phyloP scores from a whole-genome alignment of 2,113 vertebrate species.

The Alethe diademata region DNA sequence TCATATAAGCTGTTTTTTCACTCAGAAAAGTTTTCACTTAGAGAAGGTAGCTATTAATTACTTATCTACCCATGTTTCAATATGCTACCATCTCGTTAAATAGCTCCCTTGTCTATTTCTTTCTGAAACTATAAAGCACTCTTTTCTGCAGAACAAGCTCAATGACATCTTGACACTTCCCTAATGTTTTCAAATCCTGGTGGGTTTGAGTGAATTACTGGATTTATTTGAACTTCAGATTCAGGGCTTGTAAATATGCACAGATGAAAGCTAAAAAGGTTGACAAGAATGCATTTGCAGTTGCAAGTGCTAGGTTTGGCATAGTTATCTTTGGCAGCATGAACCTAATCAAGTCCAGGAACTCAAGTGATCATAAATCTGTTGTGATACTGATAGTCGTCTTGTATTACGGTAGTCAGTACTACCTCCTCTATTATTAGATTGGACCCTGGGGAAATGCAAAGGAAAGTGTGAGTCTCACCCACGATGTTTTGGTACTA shows the following conservation, averaged over 20 bases:
- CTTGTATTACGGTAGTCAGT: not conserved
- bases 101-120: constrained; percentile 59
- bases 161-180: constrained; percentile 61
- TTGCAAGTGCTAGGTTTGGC: not conserved
- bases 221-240: constrained; percentile 62
- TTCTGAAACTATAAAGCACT: constrained; percentile 50
- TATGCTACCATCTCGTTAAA: constrained; percentile 58
- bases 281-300: constrained; percentile 7
- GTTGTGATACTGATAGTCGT: not conserved
- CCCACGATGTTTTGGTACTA: not conserved
- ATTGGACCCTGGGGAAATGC: constrained; percentile 3
- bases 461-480: not conserved
- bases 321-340: not conserved
- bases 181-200: constrained; percentile 52
- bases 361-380: not conserved
- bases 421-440: not conserved
- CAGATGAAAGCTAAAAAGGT: constrained; percentile 42
- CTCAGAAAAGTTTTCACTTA: constrained; percentile 58
- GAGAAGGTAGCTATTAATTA: constrained; percentile 64
- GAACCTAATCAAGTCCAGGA: not conserved
- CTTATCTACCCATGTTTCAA: constrained; percentile 52
- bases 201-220: constrained; percentile 52
- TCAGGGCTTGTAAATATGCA: constrained; percentile 46
- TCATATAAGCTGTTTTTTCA: constrained; percentile 41
- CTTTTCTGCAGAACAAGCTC: constrained; percentile 45